Base-by-base conservation (phyloP, 2,113 vertebrate species). In the Oncorhynchus kisutch region DNA sequence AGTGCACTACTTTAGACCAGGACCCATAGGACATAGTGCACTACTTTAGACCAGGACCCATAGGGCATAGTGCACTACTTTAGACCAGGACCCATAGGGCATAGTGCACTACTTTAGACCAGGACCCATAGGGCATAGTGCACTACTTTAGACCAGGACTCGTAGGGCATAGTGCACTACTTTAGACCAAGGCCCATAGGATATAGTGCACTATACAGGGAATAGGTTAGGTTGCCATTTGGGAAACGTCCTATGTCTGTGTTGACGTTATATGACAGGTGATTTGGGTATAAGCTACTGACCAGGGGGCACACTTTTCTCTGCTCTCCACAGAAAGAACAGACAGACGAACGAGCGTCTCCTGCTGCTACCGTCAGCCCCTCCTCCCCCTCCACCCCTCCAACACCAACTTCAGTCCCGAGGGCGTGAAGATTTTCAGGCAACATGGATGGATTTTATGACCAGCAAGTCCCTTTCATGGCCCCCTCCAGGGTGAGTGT, bases 391-490 rank as follows among this genome's bases (percentile, higher is more conserved):
- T 60, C 27, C 60, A 31, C 65, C 64, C 73, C 66, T 27, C 54
- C 48, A 29, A 20, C 45, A 45, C 59, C 75, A 29, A 20, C n/a
- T n/a, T 69, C 62, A 76, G 29, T 49, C 57, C 39, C 31, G 64
- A 79, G 72, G 29, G 34, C 62, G 34, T 13, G 45, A 27, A 69
- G 12, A 66, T 45, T 31, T 20, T 48, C 87, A 84, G 77, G 77
- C 88, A 84, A 88, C 83, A 96, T 96, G 95, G 95, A 95, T 67
- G 92, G 94, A 71, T 96, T 96, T 93, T 96, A 95, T 66, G 95
- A 96, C 79, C 94, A 95, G 88, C 94, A 95, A 91, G 95, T 96
- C 82, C 95, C 95, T 80, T 95, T 95, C 83, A 87, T 95, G 93
- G 90, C 90, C 48, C 89, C 94, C 67, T 88, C 91, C 51, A 93